Base-by-base conservation (phyloP, 2,888 invertebrate genomes). In the Yponomeuta sedellus region DNA sequence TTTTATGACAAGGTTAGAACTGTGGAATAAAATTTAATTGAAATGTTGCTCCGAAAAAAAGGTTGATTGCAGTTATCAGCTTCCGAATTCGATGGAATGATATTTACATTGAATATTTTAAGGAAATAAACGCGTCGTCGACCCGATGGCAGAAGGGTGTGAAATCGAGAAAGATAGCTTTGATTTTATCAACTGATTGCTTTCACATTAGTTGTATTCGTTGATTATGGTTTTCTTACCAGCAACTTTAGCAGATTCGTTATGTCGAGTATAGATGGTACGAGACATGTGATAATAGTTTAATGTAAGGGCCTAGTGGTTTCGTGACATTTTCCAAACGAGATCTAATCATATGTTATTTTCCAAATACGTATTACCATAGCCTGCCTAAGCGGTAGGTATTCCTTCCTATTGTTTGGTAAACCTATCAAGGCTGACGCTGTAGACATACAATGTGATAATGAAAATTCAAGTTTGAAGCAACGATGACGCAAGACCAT, bases 401-500 rank as follows among this genome's bases (percentile, higher is more conserved):
- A 84, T 87, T 88, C 89, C 81, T 79, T 84, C 76, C 87, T 85
- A 88, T 90, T 90, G 90, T 91, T 91, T 90, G 90, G 85, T 82
- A 85, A 88, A 88, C 83, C 84, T 89, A 91, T 91, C 88, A 91
- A 91, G 90, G 90, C 85, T 90, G 81, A 76, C 81, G 83, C 83
- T 83, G 84, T 85, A 89, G 86, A 88, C 85, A 83, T 79, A 82
- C 81, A 81, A 88, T 85, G 91, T 90, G 91, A 91, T 90, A 91
- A 91, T 91, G 88, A 90, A 91, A 90, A 87, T 88, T 89, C 90
- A 91, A 90, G 91, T 91, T 90, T 89, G 85, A 86, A 89, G 82
- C 82, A 78, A 74, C 81, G 83, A 89, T 91, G 91, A 90, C 90
- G 91, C 88, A 91, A 91, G 85, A 85, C 89, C 88, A 88, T 90